Conservation (phyloP, 2,888 invertebrate species). For the Subacronicta megacephala region DNA sequence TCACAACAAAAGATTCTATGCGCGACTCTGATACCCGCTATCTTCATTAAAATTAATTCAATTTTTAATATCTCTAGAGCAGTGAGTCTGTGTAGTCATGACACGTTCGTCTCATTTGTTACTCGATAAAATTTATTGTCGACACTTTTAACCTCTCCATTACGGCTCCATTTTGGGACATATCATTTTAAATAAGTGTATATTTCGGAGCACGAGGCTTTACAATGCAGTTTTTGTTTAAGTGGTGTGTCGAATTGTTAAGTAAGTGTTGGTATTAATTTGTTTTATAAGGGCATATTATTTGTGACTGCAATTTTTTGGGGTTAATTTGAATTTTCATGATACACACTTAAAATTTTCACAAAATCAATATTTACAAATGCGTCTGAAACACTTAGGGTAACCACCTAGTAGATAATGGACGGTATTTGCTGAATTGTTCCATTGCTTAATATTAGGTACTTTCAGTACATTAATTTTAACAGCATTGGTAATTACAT, state of each 20-base stretch:
- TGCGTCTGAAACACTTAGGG: constrained; percentile 4
- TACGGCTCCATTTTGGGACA: constrained; percentile 41
- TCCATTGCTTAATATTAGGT: constrained; percentile 13
- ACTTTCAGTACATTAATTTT: constrained; percentile 26
- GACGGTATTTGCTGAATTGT: no score
- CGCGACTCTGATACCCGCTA: constrained; percentile 69
- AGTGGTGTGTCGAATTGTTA: neutral
- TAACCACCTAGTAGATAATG: neutral
- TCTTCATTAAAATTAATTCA: constrained; percentile 84
- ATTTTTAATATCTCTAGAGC: constrained; percentile 76
- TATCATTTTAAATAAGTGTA: constrained; percentile 35
- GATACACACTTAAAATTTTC: neutral
- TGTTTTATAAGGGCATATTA: neutral
- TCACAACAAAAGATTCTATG: constrained; percentile 85
- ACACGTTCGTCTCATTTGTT: constrained; percentile 73
- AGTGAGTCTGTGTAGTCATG: constrained; percentile 52
- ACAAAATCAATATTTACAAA: neutral
- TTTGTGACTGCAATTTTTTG: no score
- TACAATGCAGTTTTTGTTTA: constrained; percentile 11
- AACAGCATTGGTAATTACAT: constrained; percentile 27
- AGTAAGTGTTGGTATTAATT: neutral
- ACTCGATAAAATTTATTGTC: constrained; percentile 63
- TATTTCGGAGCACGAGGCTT: constrained; percentile 17
- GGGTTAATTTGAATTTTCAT: no score
- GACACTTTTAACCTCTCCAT: constrained; percentile 48